Percentiles rank a stretch among this genome's conserved stretches.
These are phyloP conservation scores for Plagiodera versicolora DNA, from an alignment of 2,888 invertebrate species.

Conservation along the genomic window DNA sequence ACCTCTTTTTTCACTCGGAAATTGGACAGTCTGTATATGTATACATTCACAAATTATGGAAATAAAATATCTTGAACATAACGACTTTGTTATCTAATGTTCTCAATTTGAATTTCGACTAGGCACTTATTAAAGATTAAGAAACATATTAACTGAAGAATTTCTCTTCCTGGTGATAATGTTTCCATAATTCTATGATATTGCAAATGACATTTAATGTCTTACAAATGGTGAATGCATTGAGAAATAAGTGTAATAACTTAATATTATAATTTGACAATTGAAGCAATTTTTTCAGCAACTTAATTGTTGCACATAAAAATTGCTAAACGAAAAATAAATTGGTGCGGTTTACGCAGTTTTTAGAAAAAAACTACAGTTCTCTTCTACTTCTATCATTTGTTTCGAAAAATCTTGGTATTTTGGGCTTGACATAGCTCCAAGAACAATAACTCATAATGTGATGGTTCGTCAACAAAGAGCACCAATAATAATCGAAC, in stretches of 20 bases:
- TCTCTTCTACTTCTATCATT: no score
- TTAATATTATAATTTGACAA: background rate
- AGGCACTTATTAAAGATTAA: background rate
- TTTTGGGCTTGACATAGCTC: no score
- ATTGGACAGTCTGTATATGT: no score
- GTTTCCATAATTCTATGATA: background rate
- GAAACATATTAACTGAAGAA: background rate
- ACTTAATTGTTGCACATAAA: background rate
- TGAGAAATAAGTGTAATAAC: background rate
- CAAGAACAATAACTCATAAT: background rate
- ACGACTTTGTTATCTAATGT: background rate
- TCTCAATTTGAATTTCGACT: background rate
- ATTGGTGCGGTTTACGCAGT: no score
- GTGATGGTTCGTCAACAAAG: slow-evolving; percentile 9
- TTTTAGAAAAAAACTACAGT: no score
- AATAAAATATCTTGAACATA: background rate
- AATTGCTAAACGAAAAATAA: background rate
- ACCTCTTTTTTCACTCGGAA: no score
- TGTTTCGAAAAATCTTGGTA: no score
- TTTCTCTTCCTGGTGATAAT: background rate
- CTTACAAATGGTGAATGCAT: background rate
- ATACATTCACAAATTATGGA: no score
- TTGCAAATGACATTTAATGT: background rate
- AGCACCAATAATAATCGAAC: slow-evolving; percentile 1
- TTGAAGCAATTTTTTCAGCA: background rate